Conservation (phyloP, 2,888 invertebrate genomes). For the Catocala fraxini region DNA sequence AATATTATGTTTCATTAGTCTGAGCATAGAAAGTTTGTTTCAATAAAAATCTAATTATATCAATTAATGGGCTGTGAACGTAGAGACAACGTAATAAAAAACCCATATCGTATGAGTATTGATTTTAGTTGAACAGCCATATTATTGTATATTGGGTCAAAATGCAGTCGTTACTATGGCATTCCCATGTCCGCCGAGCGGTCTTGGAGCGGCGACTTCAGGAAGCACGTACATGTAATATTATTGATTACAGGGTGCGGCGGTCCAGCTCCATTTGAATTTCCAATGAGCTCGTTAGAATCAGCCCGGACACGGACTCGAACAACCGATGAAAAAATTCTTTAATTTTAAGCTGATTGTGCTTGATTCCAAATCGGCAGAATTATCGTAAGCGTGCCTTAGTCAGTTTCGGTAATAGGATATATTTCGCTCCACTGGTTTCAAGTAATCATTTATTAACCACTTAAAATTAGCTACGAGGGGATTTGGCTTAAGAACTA, state of each 20-base stretch:
- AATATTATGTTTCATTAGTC: constrained; percentile 41
- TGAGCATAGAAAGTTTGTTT: constrained; percentile 34
- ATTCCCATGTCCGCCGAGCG: constrained; percentile 54
- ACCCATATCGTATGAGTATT: constrained; percentile 23
- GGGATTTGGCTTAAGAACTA: no score
- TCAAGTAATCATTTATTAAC: background rate
- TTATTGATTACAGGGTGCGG: constrained; percentile 85
- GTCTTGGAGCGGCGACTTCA: constrained; percentile 68
- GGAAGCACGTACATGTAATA: constrained; percentile 86
- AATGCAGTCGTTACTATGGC: constrained; percentile 45
- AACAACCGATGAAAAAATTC: constrained; percentile 75
- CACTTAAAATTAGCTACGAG: no score
- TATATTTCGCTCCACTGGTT: background rate
- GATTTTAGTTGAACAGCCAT: constrained; percentile 33
- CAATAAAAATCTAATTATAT: constrained; percentile 38
- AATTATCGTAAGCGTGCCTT: constrained; percentile 66
- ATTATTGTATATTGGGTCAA: constrained; percentile 36
- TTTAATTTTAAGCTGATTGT: constrained; percentile 74
- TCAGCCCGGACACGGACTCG: constrained; percentile 70
- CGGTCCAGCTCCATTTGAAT: constrained; percentile 83
- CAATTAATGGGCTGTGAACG: constrained; percentile 29
- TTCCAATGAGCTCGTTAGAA: constrained; percentile 87
- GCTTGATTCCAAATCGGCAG: constrained; percentile 62
- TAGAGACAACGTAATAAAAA: constrained; percentile 24
- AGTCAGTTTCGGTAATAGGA: constrained; percentile 38